A percentile compares a stretch with the other conserved stretches of the same genome.
Evolutionary conservation across 1,140 invertebrate genomes (phyloP).

Genomic region (Gerris buenoi): DNA sequence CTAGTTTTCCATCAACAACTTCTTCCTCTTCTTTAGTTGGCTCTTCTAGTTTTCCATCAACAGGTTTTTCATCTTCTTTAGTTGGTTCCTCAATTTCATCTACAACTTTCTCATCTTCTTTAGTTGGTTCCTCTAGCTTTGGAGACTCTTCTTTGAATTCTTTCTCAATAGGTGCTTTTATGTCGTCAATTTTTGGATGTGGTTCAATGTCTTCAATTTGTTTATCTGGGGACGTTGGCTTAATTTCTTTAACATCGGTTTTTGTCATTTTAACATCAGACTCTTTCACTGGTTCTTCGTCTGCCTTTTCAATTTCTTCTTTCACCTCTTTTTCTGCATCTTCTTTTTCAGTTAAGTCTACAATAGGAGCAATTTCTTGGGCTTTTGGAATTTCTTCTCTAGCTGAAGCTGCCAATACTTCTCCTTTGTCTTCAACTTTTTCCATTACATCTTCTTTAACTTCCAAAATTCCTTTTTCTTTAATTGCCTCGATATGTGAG

Average conservation of each 20-base stretch:
- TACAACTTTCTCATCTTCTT: not conserved
- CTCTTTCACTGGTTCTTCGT: conserved; percentile 3
- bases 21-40: not conserved
- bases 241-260: not conserved
- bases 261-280: not conserved
- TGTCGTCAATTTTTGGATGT: too few relatives aligned
- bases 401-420: not conserved
- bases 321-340: conserved; percentile 19
- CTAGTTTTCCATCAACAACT: not conserved
- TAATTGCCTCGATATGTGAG: not conserved
- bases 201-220: not conserved
- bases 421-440: not conserved
- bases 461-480: not conserved
- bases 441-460: not conserved
- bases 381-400: too few relatives aligned
- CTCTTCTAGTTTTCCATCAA: not conserved
- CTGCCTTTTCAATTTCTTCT: conserved; percentile 3
- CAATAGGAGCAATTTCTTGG: too few relatives aligned
- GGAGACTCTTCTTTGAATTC: too few relatives aligned
- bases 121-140: not conserved
- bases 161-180: too few relatives aligned
- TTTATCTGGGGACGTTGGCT: not conserved
- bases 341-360: too few relatives aligned
- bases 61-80: not conserved
- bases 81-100: not conserved